These are phyloP conservation scores for Drosophila recens DNA, from an alignment of 2,888 invertebrate genomes.

Conservation along the genomic window DNA sequence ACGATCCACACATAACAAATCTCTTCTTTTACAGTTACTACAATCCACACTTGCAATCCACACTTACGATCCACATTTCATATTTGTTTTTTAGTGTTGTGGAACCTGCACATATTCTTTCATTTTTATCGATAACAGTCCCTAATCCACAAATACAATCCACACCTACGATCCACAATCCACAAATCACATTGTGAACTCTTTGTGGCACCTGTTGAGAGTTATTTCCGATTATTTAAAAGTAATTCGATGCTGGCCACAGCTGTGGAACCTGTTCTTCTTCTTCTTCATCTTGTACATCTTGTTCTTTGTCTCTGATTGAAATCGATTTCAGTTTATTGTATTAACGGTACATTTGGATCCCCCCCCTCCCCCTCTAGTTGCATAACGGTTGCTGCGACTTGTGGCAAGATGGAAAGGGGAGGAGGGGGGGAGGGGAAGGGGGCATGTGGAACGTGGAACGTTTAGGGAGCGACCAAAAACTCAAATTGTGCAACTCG, in stretches of 20 bases:
- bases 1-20: no score
- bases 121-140: background rate
- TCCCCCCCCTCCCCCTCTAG: background rate
- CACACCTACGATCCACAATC: background rate
- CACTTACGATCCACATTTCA: background rate
- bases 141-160: background rate
- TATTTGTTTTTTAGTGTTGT: background rate
- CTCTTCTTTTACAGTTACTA: no score
- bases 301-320: slow-evolving; percentile 29
- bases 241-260: slow-evolving; percentile 15
- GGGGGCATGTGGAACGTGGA: background rate
- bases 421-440: background rate
- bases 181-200: background rate
- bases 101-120: background rate
- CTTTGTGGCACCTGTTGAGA: background rate
- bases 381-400: slow-evolving; percentile 44
- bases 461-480: slow-evolving; percentile 26
- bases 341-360: slow-evolving; percentile 47
- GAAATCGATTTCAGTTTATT: slow-evolving; percentile 59
- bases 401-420: background rate
- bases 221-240: background rate
- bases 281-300: slow-evolving; percentile 17
- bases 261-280: slow-evolving; percentile 30
- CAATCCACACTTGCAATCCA: background rate
- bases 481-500: slow-evolving; percentile 28